Evolutionary conservation across 1,140 invertebrate genomes (phyloP).

Genomic region (Aporrectodea caliginosa): DNA sequence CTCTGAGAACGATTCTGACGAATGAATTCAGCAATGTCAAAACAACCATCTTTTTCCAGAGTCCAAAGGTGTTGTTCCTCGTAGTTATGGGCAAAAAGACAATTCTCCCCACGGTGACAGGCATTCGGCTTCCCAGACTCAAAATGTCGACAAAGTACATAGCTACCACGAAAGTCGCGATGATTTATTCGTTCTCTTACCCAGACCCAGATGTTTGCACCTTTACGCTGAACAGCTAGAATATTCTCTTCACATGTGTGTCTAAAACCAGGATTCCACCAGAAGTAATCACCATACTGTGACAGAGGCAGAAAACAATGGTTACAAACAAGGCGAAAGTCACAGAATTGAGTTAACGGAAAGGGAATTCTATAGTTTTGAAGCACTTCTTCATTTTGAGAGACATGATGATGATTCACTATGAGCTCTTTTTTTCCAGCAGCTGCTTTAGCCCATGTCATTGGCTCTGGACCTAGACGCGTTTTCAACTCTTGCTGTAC

Average conservation of each 20-base stretch:
- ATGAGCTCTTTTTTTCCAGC: neutral
- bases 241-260: neutral
- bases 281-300: neutral
- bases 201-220: neutral
- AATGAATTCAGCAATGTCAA: slow-evolving; percentile 39
- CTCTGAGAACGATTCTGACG: slow-evolving; percentile 17
- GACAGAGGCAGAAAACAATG: neutral
- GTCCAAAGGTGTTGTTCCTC: slow-evolving; percentile 44
- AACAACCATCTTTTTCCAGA: slow-evolving; percentile 42
- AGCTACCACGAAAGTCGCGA: slow-evolving; percentile 8
- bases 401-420: neutral
- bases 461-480: too few relatives aligned
- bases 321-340: neutral
- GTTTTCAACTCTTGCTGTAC: too few relatives aligned
- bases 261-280: neutral
- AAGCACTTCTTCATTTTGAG: neutral
- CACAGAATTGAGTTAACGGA: neutral
- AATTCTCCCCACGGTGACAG: slow-evolving; percentile 37
- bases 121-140: neutral
- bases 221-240: neutral
- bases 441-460: neutral
- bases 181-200: neutral
- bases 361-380: neutral
- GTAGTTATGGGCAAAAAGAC: slow-evolving; percentile 46
- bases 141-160: slow-evolving; percentile 5